These are phyloP conservation scores for Odontocerum albicorne DNA, from an alignment of 2,888 invertebrate species.

Conservation along the genomic window DNA sequence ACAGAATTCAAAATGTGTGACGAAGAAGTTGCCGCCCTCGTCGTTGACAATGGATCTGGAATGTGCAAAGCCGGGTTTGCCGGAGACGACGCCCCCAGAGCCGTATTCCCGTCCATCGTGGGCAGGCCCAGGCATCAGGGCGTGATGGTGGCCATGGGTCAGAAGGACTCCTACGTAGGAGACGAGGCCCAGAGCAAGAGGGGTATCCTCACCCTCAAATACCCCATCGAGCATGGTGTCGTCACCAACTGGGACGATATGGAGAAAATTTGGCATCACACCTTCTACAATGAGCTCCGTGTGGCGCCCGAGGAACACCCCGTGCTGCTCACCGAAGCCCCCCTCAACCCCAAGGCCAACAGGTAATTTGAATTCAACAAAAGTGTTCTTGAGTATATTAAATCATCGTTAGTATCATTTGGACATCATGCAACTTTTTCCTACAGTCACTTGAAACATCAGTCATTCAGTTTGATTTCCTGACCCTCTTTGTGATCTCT, in stretches of 20 bases:
- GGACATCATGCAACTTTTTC: no score
- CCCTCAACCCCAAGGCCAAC: constrained; percentile 40
- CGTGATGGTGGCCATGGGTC: constrained; percentile 71
- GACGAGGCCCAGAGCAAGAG: constrained; percentile 92
- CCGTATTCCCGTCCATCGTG: constrained; percentile 55
- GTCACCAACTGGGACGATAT: constrained; percentile 13
- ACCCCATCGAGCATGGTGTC: constrained; percentile 64
- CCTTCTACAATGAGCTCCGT: constrained; percentile 54
- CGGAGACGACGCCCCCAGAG: constrained; percentile 92
- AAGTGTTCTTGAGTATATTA: no score
- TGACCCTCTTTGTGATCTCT: no score
- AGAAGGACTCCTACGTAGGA: constrained; percentile 85
- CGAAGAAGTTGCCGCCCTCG: constrained; percentile 91
- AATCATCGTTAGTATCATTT: no score
- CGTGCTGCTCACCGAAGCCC: constrained; percentile 76
- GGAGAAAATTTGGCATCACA: constrained; percentile 82
- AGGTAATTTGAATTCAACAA: background rate
- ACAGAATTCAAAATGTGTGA: constrained; percentile 76
- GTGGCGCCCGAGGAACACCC: constrained; percentile 84
- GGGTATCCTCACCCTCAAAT: constrained; percentile 83
- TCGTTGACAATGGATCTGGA: constrained; percentile 87
- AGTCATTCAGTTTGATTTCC: no score
- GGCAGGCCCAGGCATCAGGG: constrained; percentile 91
- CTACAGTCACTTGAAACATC: no score
- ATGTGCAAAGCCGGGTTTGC: constrained; percentile 76